A percentile compares a stretch with the other conserved stretches of the same genome.
These are phyloP conservation scores for Argya squamiceps DNA, from an alignment of 2,797 vertebrate species.

Conservation along the genomic window DNA sequence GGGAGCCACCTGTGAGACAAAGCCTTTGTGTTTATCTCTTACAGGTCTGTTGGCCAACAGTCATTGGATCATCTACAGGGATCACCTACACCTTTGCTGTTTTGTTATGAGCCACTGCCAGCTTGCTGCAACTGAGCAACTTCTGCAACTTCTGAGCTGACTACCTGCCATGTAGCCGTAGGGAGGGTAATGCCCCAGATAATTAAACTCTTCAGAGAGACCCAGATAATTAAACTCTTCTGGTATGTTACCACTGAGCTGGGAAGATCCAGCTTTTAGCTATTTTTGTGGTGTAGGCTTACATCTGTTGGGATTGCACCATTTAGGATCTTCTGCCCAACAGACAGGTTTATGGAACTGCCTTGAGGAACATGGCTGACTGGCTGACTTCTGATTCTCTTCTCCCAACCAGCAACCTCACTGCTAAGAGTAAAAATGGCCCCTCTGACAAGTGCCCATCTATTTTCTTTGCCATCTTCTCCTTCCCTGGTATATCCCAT, in stretches of 20 bases:
- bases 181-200: neutral
- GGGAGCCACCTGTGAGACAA: neutral
- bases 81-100: neutral
- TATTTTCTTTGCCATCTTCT: neutral
- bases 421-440: neutral
- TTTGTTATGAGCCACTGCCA: neutral
- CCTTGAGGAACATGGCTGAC: neutral
- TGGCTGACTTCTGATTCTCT: neutral
- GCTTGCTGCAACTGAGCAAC: neutral
- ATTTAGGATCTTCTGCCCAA: neutral
- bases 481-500: neutral
- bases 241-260: neutral
- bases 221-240: neutral
- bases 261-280: neutral
- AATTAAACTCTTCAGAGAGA: neutral
- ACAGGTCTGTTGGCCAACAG: neutral
- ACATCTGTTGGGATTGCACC: neutral
- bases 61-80: neutral
- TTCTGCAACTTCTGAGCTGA: neutral
- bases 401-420: neutral
- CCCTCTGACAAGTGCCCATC: neutral
- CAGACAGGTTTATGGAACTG: neutral
- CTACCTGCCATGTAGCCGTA: neutral
- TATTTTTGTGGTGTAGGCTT: neutral
- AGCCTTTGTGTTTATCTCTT: neutral